Conservation (phyloP, 2,113 vertebrate genomes). For the Gadus macrocephalus region DNA sequence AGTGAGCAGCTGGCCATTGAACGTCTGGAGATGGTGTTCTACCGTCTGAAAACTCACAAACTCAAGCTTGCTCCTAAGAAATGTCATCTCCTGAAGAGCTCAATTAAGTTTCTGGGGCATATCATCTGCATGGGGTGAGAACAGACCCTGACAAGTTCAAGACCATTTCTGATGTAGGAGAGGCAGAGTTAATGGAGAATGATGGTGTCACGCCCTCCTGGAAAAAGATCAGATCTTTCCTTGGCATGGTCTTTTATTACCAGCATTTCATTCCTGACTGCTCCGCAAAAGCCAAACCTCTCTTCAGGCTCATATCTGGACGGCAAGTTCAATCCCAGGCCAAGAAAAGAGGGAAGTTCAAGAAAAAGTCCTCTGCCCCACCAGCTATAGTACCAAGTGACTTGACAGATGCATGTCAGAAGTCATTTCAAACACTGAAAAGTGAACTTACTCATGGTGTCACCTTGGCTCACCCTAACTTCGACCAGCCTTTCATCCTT, state of each 20-base stretch:
- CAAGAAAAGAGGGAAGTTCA: background rate
- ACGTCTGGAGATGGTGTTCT: slow-evolving; percentile 27
- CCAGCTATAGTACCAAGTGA: background rate
- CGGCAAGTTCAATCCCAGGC: background rate
- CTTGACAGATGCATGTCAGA: slow-evolving; percentile 18
- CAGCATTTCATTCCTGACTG: slow-evolving; percentile 20
- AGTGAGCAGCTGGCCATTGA: slow-evolving; percentile 25
- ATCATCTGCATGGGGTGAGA: slow-evolving; percentile 9
- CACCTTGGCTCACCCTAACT: slow-evolving; percentile 21
- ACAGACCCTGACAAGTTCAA: slow-evolving; percentile 6
- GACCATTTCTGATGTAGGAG: background rate
- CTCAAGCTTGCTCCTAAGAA: slow-evolving; percentile 35
- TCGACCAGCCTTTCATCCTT: slow-evolving; percentile 23
- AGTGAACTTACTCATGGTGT: slow-evolving; percentile 14
- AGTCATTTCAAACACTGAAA: slow-evolving; percentile 11
- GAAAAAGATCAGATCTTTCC: background rate
- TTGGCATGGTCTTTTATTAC: slow-evolving; percentile 20
- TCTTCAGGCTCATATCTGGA: background rate
- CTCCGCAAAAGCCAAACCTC: slow-evolving; percentile 15
- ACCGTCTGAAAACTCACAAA: slow-evolving; percentile 12
- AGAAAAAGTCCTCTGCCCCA: background rate
- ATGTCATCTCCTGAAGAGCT: slow-evolving; percentile 12
- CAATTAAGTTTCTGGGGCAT: slow-evolving; percentile 36
- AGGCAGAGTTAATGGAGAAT: slow-evolving; percentile 1
- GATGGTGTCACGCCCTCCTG: background rate